Percentiles rank a stretch among this genome's conserved stretches.
phyloP scores from a whole-genome alignment of 2,797 vertebrate genomes.

The Clarias fuscus region DNA sequence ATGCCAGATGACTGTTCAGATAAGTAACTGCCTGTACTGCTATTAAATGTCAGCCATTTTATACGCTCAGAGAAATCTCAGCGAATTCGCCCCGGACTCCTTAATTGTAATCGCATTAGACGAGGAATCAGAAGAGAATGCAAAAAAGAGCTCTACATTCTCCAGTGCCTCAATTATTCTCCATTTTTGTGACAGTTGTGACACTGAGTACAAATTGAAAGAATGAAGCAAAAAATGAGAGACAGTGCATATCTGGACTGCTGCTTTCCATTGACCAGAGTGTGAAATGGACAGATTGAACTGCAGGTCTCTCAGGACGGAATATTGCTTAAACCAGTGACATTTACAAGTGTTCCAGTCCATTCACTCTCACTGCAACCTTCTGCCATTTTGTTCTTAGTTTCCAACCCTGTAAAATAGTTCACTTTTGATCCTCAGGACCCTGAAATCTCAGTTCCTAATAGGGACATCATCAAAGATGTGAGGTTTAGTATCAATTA shows the following conservation, averaged over 20 bases:
- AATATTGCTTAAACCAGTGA: conserved; percentile 48
- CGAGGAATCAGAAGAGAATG: conserved; percentile 42
- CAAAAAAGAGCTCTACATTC: conserved; percentile 36
- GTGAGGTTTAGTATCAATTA: not conserved
- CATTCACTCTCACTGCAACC: conserved; percentile 43
- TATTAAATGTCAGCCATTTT: conserved; percentile 46
- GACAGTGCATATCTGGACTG: conserved; percentile 10
- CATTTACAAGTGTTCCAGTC: conserved; percentile 51
- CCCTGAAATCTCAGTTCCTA: not conserved
- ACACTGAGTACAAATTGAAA: conserved; percentile 13
- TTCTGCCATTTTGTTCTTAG: conserved; percentile 42
- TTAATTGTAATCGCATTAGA: conserved; percentile 52
- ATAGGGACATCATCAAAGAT: not conserved
- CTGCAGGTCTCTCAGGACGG: conserved; percentile 34
- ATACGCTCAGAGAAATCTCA: conserved; percentile 37
- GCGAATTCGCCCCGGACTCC: conserved; percentile 45
- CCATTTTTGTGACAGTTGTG: conserved; percentile 13
- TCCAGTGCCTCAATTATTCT: conserved; percentile 36
- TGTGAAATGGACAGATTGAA: conserved; percentile 42
- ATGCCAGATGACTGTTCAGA: conserved; percentile 48
- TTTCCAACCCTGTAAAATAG: conserved; percentile 15
- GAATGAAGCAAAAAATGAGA: conserved; percentile 8
- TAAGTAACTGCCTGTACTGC: conserved; percentile 32
- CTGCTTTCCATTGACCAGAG: conserved; percentile 24
- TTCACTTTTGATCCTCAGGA: not conserved